A percentile compares a stretch with the other conserved stretches of the same genome.
Conservation (phyloP, 2,797 vertebrate genomes). For the Pantherophis vulpinus region DNA sequence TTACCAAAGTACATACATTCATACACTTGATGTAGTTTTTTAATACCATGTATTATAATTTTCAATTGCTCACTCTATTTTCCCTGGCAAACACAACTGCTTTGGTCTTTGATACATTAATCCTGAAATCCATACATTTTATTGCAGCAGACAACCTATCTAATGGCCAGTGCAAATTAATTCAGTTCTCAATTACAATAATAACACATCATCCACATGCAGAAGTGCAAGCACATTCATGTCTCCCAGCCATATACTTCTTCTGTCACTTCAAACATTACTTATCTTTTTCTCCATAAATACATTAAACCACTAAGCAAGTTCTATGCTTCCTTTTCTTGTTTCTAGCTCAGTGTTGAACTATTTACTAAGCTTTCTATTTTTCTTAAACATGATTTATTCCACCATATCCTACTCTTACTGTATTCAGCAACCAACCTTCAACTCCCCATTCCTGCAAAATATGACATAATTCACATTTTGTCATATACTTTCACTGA, state of each 20-base stretch:
- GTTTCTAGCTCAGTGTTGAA: not conserved
- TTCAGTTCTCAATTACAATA: constrained; percentile 43
- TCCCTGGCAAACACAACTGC: not conserved
- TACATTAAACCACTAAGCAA: not conserved
- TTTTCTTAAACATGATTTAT: not conserved
- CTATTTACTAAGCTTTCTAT: not conserved
- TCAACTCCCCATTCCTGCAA: not conserved
- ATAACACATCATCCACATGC: not conserved
- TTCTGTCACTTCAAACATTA: not conserved
- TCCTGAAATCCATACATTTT: not conserved
- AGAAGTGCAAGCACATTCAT: not conserved
- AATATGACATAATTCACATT: not conserved
- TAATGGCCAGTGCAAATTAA: constrained; percentile 49
- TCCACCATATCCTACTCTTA: not conserved
- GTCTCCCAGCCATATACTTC: not conserved
- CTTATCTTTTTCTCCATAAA: not conserved
- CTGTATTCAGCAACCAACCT: not conserved
- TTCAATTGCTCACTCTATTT: not conserved
- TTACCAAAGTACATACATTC: not conserved
- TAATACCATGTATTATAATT: not conserved
- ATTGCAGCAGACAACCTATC: constrained; percentile 8
- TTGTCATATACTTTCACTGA: not conserved
- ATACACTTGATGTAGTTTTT: not conserved
- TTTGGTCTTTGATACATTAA: not conserved
- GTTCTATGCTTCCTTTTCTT: not conserved